A percentile compares a stretch with the other conserved stretches of the same genome.
Evolutionary conservation across 2,113 vertebrate genomes (phyloP).

Genomic region (Eurypyga helias): DNA sequence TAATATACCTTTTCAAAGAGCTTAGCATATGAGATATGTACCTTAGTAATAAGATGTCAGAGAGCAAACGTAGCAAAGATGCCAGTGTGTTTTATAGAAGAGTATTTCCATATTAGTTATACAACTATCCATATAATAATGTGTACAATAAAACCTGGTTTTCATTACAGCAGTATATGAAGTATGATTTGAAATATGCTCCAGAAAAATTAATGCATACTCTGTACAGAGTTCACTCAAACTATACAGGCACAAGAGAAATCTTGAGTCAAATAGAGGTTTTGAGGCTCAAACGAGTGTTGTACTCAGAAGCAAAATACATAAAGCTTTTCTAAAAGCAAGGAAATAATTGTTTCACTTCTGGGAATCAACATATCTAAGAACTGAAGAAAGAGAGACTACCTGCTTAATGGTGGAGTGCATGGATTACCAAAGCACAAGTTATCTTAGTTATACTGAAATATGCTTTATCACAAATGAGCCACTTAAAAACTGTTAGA

Average conservation of each 20-base stretch:
- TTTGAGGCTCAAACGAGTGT: neutral
- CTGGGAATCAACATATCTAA: neutral
- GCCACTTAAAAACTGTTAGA: neutral
- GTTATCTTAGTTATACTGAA: neutral
- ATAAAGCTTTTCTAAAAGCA: neutral
- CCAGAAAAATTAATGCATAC: neutral
- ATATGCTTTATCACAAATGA: neutral
- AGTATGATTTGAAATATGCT: neutral
- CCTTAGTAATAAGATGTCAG: neutral
- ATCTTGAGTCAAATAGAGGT: neutral
- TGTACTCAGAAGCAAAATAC: neutral
- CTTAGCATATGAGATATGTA: neutral
- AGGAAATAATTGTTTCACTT: neutral
- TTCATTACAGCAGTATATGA: neutral
- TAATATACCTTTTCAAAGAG: neutral
- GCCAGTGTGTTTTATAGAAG: neutral
- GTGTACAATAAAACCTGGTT: neutral
- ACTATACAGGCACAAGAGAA: neutral
- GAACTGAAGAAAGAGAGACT: neutral
- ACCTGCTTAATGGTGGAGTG: neutral
- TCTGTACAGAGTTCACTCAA: neutral
- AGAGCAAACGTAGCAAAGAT: neutral
- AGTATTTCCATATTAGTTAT: neutral
- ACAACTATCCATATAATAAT: neutral
- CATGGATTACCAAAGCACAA: neutral